Evolutionary conservation across 2,888 invertebrate genomes (phyloP).

Genomic region (Cerceris ruficornis): DNA sequence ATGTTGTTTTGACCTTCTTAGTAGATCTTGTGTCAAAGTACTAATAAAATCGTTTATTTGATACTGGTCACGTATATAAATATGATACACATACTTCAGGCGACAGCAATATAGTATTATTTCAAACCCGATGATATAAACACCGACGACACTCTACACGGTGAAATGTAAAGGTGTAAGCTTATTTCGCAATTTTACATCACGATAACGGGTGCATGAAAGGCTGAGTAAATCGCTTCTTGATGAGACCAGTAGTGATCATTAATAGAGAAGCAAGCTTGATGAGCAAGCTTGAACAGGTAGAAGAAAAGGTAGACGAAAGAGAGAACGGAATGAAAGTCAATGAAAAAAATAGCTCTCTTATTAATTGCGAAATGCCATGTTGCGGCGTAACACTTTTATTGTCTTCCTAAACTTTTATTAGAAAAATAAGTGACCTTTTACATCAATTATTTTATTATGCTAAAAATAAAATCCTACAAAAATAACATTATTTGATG

Average conservation of each 20-base stretch:
- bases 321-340: slow-evolving; percentile 24
- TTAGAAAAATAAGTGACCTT: too few relatives aligned
- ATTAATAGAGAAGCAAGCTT: slow-evolving; percentile 76
- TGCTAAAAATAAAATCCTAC: too few relatives aligned
- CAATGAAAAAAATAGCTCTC: slow-evolving; percentile 10
- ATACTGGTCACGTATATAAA: too few relatives aligned
- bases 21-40: too few relatives aligned
- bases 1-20: too few relatives aligned
- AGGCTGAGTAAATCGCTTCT: slow-evolving; percentile 60
- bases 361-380: slow-evolving; percentile 8
- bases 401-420: too few relatives aligned
- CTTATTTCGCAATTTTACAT: slow-evolving; percentile 22
- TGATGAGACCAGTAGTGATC: slow-evolving; percentile 64
- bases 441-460: too few relatives aligned
- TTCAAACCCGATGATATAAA: not conserved
- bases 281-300: slow-evolving; percentile 62
- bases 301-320: slow-evolving; percentile 29
- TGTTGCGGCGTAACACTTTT: too few relatives aligned
- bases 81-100: too few relatives aligned
- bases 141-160: not conserved
- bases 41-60: too few relatives aligned
- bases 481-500: too few relatives aligned
- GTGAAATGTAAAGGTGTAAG: too few relatives aligned
- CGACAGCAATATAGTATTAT: not conserved
- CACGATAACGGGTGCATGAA: slow-evolving; percentile 35